Base-by-base conservation (phyloP, 2,113 vertebrate species). In the Calypte anna region DNA sequence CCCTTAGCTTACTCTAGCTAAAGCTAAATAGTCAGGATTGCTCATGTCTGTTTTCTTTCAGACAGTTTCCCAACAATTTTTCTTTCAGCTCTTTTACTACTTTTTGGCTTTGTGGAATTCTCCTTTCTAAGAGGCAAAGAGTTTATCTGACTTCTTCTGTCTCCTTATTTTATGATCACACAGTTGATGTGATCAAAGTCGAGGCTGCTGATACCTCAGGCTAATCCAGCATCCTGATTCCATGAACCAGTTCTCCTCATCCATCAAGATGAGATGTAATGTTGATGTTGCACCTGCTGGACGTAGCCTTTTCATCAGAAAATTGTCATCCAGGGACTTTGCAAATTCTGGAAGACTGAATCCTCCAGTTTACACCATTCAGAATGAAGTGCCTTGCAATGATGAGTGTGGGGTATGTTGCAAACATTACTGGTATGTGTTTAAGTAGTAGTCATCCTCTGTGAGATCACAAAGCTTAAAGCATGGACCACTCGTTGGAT, bases 271-370 rank as follows among this genome's bases (percentile, higher is more conserved):
- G n/a, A 88, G 79, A 76, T 0, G 5, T 20, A 46, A 61, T 36
- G 48, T 36, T 74, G 82, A 19, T 59, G 55, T 53, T 73, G 28
- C 5, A 69, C 40, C 79, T 86, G 58, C 33, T 82, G 63, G 40
- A 85, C 43, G 54, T 10, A 73, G 54, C 58, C 40, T 76, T 88
- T 90, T 68, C 88, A 63, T 54, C 59, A 90, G 59, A 40, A 86
- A 90, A 80, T 36, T 53, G 40, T 63, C 62, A 78, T 78, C 53
- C 12, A 7, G 74, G 66, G 17, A 7, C 20, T 90, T 63, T 22
- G 75, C 53, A 87, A 87, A 68, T 55, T 30, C 33, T 80, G 59
- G n/a, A 6, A 40, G 68, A 44, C 21, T 54, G 58, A 64, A 82
- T 63, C 63, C 50, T 82, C 57, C 31, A 23, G 14, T 76, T 46